Percentiles rank a stretch among this genome's conserved stretches.
Conservation (phyloP, 2,797 vertebrate species). For the Semaprochilodus insignis region DNA sequence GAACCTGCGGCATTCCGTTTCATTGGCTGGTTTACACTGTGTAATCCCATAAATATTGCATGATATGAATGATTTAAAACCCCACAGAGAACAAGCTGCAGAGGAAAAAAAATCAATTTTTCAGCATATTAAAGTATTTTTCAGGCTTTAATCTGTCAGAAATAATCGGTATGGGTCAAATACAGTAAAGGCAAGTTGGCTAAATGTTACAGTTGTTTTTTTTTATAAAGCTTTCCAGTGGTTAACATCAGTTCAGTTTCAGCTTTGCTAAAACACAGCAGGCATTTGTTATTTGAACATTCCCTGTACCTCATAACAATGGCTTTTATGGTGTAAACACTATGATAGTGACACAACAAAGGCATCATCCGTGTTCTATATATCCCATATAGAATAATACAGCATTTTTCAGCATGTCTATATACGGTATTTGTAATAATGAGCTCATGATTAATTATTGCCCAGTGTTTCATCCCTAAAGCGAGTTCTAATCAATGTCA, state of each 20-base stretch:
- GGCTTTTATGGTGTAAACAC: too few species aligned
- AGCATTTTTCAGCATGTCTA: background rate
- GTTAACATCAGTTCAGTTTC: constrained; percentile 12
- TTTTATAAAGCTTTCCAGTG: constrained; percentile 1
- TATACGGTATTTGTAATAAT: background rate
- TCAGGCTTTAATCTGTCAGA: background rate
- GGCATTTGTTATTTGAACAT: background rate
- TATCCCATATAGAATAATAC: background rate
- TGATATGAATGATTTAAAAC: constrained; percentile 17
- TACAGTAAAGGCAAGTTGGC: background rate
- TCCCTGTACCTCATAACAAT: background rate
- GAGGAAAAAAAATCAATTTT: constrained; percentile 12
- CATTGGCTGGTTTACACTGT: constrained; percentile 6
- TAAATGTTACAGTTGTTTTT: constrained; percentile 21
- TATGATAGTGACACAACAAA: background rate
- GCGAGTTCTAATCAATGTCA: background rate
- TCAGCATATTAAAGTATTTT: background rate
- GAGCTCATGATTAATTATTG: background rate
- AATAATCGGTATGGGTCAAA: constrained; percentile 5
- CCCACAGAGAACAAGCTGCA: background rate
- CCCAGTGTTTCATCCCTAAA: background rate
- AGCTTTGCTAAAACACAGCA: background rate
- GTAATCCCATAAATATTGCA: constrained; percentile 23
- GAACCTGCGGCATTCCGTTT: background rate
- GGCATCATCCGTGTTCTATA: background rate